Base-by-base conservation (phyloP, 2,797 vertebrate species). In the Poliocrania exsul region DNA sequence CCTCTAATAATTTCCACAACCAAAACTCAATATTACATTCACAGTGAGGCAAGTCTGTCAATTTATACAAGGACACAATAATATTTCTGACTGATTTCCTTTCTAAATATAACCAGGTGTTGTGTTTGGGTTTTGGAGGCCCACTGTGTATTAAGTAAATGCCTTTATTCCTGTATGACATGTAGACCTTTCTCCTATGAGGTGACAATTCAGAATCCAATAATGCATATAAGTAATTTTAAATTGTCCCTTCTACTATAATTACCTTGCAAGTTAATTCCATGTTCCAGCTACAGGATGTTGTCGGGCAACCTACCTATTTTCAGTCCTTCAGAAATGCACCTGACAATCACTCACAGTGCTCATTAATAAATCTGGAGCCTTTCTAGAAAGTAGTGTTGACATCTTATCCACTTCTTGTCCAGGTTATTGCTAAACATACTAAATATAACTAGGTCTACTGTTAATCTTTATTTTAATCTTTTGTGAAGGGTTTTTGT, bases 191-290 rank as follows among this genome's bases (percentile, higher is more conserved):
- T 88, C 67, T 95, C 72, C 82, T 62, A 85, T 50, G 81, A 88
- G 74, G 33, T 58, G 69, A 69, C 37, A 86, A 95, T 81, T 95
- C 91, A 95, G 73, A 88, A 89, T 72, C 56, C 85, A 95, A 37
- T 94, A 93, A 84, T 13, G 33, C 40, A 93, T 44, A 90, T n/a
- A 69, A 83, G 62, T 46, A 81, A 87, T 93, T 95, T 95, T 80
- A 89, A 86, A 88, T 77, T 61, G 77, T 65, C 61, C 82, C 31
- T 90, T 88, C 81, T 64, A 58, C 71, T 81, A 58, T 67, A 92
- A 96, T 95, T 89, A 87, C 42, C 56, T 92, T 69, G 40, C 83
- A 86, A 93, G 78, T 71, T 93, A 93, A 95, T 88, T 80, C 73
- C 64, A 75, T 29, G 57, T 86, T 80, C 66, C 80, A 93, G 54